Conservation (phyloP, 2,888 invertebrate species). For the Nomada flava region DNA sequence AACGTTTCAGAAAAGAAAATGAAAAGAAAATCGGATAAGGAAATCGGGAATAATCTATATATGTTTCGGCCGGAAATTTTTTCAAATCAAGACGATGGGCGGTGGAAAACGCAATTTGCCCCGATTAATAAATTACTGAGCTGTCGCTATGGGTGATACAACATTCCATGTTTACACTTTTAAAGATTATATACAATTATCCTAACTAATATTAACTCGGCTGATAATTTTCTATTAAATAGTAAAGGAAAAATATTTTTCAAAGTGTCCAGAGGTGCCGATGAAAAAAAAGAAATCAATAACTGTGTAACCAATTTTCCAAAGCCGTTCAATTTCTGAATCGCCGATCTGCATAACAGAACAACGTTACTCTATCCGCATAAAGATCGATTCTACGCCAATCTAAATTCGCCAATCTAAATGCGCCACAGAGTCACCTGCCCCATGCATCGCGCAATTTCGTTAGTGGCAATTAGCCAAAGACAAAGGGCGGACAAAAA, state of each 20-base stretch:
- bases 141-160: too few species aligned
- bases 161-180: too few species aligned
- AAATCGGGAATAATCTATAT: constrained; percentile 7
- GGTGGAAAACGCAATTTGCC: too few species aligned
- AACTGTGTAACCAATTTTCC: background rate
- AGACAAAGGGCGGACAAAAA: constrained; percentile 37
- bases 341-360: background rate
- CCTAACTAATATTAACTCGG: too few species aligned
- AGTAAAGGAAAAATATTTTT: background rate
- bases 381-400: constrained; percentile 22
- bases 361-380: constrained; percentile 1
- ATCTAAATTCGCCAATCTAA: background rate
- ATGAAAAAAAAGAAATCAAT: background rate
- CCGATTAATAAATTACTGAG: too few species aligned
- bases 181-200: too few species aligned
- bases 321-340: background rate
- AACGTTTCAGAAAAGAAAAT: constrained; percentile 1
- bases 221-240: too few species aligned
- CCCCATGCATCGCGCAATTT: constrained; percentile 25
- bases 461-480: constrained; percentile 48
- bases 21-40: background rate
- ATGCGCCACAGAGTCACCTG: background rate
- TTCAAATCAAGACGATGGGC: background rate
- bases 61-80: background rate
- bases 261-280: background rate